phyloP scores from a whole-genome alignment of 2,113 vertebrate genomes.

The Melierax canorus region DNA sequence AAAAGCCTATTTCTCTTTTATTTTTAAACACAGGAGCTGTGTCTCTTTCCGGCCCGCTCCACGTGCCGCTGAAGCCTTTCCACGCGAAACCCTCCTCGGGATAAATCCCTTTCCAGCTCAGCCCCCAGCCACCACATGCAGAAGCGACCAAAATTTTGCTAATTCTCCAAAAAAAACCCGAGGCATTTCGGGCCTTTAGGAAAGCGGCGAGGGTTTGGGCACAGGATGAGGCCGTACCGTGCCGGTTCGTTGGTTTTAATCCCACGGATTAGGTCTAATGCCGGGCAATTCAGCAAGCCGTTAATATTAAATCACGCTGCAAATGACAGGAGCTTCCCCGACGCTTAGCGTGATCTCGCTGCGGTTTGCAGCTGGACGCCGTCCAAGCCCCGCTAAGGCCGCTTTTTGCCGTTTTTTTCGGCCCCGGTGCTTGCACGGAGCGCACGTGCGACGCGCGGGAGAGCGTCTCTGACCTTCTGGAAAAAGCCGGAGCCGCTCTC shows the following conservation, averaged over 20 bases:
- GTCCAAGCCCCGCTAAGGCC: neutral
- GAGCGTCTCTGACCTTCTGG: neutral
- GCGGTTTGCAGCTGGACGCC: neutral
- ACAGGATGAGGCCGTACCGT: accelerated
- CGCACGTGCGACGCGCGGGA: no score
- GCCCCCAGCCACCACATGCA: neutral
- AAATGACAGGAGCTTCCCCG: neutral
- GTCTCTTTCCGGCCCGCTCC: neutral
- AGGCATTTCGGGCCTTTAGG: neutral
- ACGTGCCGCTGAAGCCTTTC: neutral
- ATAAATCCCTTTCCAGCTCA: neutral
- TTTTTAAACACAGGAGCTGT: neutral
- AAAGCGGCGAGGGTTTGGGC: neutral
- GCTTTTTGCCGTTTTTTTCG: neutral
- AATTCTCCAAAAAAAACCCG: neutral
- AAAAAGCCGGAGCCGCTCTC: no score
- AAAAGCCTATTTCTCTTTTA: neutral
- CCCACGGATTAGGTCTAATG: neutral
- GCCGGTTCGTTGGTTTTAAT: accelerated
- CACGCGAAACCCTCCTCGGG: neutral
- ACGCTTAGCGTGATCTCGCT: neutral
- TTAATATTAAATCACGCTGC: neutral
- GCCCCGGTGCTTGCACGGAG: neutral
- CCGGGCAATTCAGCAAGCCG: neutral
- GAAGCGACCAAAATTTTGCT: neutral